Conservation (phyloP, 1,140 invertebrate genomes). For the Penaeus japonicus region DNA sequence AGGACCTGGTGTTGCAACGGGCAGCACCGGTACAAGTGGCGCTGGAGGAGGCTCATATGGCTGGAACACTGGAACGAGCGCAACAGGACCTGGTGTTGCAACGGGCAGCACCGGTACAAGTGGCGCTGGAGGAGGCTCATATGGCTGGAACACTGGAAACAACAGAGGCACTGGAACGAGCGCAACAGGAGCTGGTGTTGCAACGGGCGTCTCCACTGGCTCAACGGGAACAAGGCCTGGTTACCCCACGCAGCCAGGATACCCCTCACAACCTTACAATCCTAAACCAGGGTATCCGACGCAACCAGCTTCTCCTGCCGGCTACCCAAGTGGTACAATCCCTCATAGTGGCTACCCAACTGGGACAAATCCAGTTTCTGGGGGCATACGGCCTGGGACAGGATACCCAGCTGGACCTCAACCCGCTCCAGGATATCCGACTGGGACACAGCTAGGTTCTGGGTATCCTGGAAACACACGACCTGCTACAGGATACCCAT, state of each 20-base stretch:
- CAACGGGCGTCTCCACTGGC: neutral
- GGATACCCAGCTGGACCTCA: neutral
- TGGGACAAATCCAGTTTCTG: neutral
- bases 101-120: neutral
- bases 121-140: neutral
- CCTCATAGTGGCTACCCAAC: neutral
- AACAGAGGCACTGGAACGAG: neutral
- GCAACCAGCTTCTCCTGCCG: too few species aligned
- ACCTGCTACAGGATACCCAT: neutral
- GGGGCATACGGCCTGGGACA: neutral
- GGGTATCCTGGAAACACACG: neutral
- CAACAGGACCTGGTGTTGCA: neutral
- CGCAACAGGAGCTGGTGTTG: neutral
- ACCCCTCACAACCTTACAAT: too few species aligned
- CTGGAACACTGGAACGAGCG: neutral
- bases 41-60: neutral
- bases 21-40: neutral
- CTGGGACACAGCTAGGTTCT: neutral
- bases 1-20: neutral
- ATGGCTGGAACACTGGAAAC: neutral
- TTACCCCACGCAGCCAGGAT: neutral
- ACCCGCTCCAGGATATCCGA: neutral
- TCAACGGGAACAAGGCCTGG: neutral
- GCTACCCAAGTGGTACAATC: too few species aligned
- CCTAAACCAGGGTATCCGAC: too few species aligned